Base-by-base conservation (phyloP, 35 echinoderm and acorn worm genomes). In the Amphiura filiformis region DNA sequence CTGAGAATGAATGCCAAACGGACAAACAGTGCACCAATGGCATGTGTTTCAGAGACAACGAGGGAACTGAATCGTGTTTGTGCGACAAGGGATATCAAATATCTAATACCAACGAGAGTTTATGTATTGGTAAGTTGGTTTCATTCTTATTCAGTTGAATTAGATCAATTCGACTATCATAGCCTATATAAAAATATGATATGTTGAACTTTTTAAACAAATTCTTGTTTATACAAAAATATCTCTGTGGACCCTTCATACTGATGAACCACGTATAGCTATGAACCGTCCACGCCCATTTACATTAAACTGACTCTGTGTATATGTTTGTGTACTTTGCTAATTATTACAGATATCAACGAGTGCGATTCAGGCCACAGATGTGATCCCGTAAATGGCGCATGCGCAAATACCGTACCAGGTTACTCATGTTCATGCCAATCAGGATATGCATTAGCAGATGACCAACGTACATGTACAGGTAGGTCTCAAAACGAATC, bases 101-200 rank as follows among this genome's bases (percentile, higher is more conserved):
- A 18, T 79, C 77, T 31, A 35, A 28, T 35, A 36, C 38, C 39
- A 80, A 94, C 65, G 56, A 49, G 33, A 83, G 84, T 5, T 40
- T 88, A 22, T 94, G 92, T 78, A 76, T 90, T 0, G 87, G 91
- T 93, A 93, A 86, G 82, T n/a, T n/a, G n/a, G n/a, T n/a, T n/a
- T n/a, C n/a, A n/a, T n/a, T n/a, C n/a, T n/a, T n/a, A n/a, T n/a
- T n/a, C n/a, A n/a, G n/a, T n/a, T n/a, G n/a, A n/a, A n/a, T n/a
- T n/a, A n/a, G n/a, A n/a, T n/a, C n/a, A n/a, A n/a, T n/a, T n/a
- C n/a, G n/a, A n/a, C n/a, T n/a, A n/a, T n/a, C n/a, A n/a, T n/a
- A n/a, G n/a, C n/a, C n/a, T n/a, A n/a, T n/a, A n/a, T n/a, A n/a
- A n/a, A n/a, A n/a, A n/a, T n/a, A n/a, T n/a, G n/a, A n/a, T n/a